A percentile compares a stretch with the other conserved stretches of the same genome.
These are phyloP conservation scores for Erythrocebus patas DNA, from an alignment of 2,113 vertebrate species.

Conservation along the genomic window DNA sequence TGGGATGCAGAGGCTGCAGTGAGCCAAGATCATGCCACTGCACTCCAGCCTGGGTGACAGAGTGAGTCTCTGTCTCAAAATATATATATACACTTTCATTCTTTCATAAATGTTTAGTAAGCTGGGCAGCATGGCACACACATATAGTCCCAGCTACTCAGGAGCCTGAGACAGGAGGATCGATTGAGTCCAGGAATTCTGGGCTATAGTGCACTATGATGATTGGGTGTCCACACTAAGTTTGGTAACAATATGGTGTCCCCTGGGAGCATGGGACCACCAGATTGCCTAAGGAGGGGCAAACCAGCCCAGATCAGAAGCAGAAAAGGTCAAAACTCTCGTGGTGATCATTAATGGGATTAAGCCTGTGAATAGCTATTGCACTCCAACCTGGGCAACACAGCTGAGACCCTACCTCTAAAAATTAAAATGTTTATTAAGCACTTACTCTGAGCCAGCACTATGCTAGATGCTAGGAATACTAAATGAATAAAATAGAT, in stretches of 20 bases:
- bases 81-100: neutral
- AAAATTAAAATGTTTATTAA: neutral
- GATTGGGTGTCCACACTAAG: neutral
- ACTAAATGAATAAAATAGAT: neutral
- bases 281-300: no score
- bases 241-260: no score
- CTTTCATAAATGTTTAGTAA: neutral
- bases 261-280: no score
- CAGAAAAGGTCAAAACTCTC: no score
- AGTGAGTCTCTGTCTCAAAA: neutral
- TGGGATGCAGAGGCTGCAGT: no score
- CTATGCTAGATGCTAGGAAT: neutral
- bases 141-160: neutral
- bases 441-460: neutral
- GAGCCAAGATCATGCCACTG: no score
- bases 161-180: neutral
- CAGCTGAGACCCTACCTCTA: neutral
- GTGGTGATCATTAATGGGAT: no score
- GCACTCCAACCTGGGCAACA: neutral
- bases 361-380: neutral
- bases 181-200: neutral
- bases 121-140: no score
- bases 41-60: neutral
- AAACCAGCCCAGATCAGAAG: no score
- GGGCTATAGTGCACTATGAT: neutral